Evolutionary conservation across 2,888 invertebrate genomes (phyloP).

Genomic region (Bellardia pandia): DNA sequence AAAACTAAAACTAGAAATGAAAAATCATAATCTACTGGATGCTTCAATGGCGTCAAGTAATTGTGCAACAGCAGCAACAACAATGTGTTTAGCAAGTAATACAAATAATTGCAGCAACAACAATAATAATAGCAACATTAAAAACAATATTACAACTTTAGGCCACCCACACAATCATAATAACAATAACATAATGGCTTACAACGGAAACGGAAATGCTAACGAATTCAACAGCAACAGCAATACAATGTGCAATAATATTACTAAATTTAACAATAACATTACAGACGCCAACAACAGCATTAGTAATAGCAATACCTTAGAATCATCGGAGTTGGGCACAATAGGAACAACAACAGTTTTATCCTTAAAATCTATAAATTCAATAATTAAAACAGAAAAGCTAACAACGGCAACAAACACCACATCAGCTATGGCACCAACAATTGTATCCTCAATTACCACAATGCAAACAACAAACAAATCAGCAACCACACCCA

Average conservation of each 20-base stretch:
- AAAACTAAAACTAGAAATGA: slow-evolving; percentile 77
- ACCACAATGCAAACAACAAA: slow-evolving; percentile 70
- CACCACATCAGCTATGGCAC: slow-evolving; percentile 57
- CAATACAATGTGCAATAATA: slow-evolving; percentile 72
- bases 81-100: slow-evolving; percentile 68
- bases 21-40: slow-evolving; percentile 81
- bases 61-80: slow-evolving; percentile 53
- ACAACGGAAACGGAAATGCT: slow-evolving; percentile 80
- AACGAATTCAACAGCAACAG: slow-evolving; percentile 77
- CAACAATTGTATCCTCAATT: slow-evolving; percentile 65
- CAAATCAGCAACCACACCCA: slow-evolving; percentile 72
- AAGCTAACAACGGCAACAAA: slow-evolving; percentile 66
- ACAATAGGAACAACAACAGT: slow-evolving; percentile 61
- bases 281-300: slow-evolving; percentile 44
- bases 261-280: slow-evolving; percentile 54
- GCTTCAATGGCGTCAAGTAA: slow-evolving; percentile 75
- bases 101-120: slow-evolving; percentile 68
- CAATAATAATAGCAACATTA: slow-evolving; percentile 60
- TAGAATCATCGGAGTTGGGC: slow-evolving; percentile 30
- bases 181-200: slow-evolving; percentile 72
- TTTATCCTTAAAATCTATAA: slow-evolving; percentile 67
- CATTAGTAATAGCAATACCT: slow-evolving; percentile 62
- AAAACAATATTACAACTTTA: slow-evolving; percentile 55
- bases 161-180: slow-evolving; percentile 52
- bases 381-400: slow-evolving; percentile 68